Conservation (phyloP, 2,888 invertebrate genomes). For the Stomorhina lunata region DNA sequence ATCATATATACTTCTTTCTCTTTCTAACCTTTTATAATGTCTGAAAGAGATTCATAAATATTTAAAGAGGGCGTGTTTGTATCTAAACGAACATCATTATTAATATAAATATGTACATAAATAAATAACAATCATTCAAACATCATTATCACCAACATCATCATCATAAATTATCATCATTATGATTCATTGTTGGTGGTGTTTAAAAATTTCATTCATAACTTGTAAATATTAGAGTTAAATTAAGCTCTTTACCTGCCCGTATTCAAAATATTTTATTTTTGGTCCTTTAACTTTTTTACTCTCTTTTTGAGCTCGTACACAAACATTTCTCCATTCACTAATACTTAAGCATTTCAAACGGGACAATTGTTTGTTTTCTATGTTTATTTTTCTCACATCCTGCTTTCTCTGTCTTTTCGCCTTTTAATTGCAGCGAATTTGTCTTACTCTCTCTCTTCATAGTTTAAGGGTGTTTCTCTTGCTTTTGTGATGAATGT, state of each 20-base stretch:
- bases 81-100: constrained; percentile 57
- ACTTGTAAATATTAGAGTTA: constrained; percentile 27
- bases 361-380: background rate
- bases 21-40: constrained; percentile 39
- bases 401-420: constrained; percentile 56
- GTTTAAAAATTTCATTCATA: constrained; percentile 49
- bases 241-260: constrained; percentile 10
- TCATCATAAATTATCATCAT: constrained; percentile 30
- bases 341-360: background rate
- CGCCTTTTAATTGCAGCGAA: too few species aligned
- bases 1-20: constrained; percentile 41
- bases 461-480: constrained; percentile 49
- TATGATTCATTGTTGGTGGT: constrained; percentile 5
- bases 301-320: background rate
- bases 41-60: constrained; percentile 58
- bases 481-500: background rate
- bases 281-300: background rate
- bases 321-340: background rate
- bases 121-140: too few species aligned
- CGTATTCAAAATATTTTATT: background rate
- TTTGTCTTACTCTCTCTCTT: constrained; percentile 15
- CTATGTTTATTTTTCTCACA: background rate
- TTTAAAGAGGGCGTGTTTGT: constrained; percentile 66
- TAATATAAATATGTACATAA: constrained; percentile 59
- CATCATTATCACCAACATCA: constrained; percentile 44